phyloP scores from a whole-genome alignment of 2,888 invertebrate genomes.

The Ethmia dodecea region DNA sequence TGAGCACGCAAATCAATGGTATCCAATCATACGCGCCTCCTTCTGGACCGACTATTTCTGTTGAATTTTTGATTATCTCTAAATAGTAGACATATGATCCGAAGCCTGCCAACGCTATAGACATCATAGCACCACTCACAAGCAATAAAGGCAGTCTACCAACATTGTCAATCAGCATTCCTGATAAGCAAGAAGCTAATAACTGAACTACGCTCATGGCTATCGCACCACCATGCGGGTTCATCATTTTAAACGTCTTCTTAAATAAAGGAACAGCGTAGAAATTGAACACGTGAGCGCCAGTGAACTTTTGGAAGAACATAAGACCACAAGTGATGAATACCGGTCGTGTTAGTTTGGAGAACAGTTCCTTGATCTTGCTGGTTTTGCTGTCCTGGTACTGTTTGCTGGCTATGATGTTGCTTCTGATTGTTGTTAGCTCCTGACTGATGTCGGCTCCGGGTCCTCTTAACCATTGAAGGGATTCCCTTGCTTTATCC shows the following conservation, averaged over 20 bases:
- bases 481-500: constrained; percentile 83
- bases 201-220: constrained; percentile 90
- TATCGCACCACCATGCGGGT: constrained; percentile 89
- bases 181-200: constrained; percentile 87
- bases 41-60: constrained; percentile 45
- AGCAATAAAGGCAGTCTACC: constrained; percentile 90
- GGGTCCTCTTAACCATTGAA: constrained; percentile 88
- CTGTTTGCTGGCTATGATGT: constrained; percentile 75
- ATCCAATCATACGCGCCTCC: constrained; percentile 86
- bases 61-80: constrained; percentile 68
- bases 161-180: constrained; percentile 89
- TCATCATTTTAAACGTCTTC: constrained; percentile 87
- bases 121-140: constrained; percentile 90
- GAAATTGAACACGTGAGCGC: constrained; percentile 89
- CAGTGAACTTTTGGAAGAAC: constrained; percentile 92
- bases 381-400: constrained; percentile 50
- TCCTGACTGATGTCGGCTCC: constrained; percentile 87
- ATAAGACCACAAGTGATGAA: constrained; percentile 90
- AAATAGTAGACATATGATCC: constrained; percentile 92
- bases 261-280: constrained; percentile 92
- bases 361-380: constrained; percentile 52
- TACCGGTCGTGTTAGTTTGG: constrained; percentile 81
- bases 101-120: constrained; percentile 88
- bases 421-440: constrained; percentile 83
- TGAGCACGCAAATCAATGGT: constrained; percentile 88